Percentiles rank a stretch among this genome's conserved stretches.
Evolutionary conservation across 1,140 invertebrate genomes (phyloP).

Genomic region (Drosophila bipectinata): DNA sequence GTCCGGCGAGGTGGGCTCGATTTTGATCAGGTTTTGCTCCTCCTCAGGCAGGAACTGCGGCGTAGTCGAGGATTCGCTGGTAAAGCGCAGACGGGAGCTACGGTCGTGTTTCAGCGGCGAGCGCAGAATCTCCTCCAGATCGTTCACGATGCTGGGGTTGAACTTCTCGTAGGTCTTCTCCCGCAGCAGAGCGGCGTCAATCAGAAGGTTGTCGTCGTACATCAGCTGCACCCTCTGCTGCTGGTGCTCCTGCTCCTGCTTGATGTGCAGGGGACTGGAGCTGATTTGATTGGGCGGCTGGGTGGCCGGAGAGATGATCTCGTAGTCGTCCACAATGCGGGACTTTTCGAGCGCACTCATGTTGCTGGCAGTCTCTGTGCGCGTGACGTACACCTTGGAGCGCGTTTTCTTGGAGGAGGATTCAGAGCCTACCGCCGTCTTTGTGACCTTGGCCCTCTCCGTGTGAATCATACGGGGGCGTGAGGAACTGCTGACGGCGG

Average conservation of each 20-base stretch:
- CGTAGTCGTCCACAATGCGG: conserved; percentile 75
- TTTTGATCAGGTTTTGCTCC: conserved; percentile 77
- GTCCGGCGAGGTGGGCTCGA: conserved; percentile 77
- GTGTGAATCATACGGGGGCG: conserved; percentile 91
- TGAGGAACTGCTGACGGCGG: conserved; percentile 9
- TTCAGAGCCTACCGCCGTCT: conserved; percentile 83
- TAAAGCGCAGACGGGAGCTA: conserved; percentile 65
- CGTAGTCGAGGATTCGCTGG: conserved; percentile 73
- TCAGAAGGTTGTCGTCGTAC: conserved; percentile 71
- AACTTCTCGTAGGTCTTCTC: conserved; percentile 74
- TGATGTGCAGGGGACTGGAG: conserved; percentile 79
- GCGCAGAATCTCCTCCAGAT: conserved; percentile 81
- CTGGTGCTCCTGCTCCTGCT: conserved; percentile 72
- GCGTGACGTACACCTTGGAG: conserved; percentile 66
- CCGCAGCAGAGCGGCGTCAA: conserved; percentile 61
- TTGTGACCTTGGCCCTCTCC: conserved; percentile 86
- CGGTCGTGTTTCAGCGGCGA: conserved; percentile 76
- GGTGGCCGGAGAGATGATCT: conserved; percentile 77
- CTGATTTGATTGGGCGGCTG: conserved; percentile 80
- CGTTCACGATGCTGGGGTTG: conserved; percentile 78
- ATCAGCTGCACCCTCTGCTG: conserved; percentile 60
- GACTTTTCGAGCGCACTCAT: conserved; percentile 57
- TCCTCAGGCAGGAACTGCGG: conserved; percentile 71
- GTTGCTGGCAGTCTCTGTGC: conserved; percentile 84
- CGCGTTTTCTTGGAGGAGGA: conserved; percentile 85